Percentiles rank a stretch among this genome's conserved stretches.
phyloP scores from a whole-genome alignment of 2,113 vertebrate species.

The Sinocyclocheilus anophthalmus region DNA sequence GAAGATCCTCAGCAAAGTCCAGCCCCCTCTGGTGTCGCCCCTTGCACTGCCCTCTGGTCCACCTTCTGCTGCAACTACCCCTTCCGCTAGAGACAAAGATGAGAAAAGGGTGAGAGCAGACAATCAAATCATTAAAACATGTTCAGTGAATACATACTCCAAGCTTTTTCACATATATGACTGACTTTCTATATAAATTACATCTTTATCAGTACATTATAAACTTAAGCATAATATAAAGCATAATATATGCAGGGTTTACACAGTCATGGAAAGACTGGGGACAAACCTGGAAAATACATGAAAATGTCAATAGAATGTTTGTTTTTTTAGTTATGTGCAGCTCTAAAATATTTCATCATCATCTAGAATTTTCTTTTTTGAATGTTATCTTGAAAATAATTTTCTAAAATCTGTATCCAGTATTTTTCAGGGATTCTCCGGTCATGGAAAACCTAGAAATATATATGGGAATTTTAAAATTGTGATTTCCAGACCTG shows the following conservation, averaged over 20 bases:
- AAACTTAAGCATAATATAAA: neutral
- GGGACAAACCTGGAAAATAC: neutral
- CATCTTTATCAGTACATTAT: neutral
- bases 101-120: conserved; percentile 81
- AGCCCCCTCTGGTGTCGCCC: conserved; percentile 90
- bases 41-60: conserved; percentile 75
- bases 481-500: too few species aligned
- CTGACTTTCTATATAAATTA: neutral
- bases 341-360: neutral
- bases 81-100: conserved; percentile 80
- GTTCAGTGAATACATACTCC: neutral
- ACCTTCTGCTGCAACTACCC: conserved; percentile 65
- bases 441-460: too few species aligned
- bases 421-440: neutral
- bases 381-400: neutral
- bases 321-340: neutral
- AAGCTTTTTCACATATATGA: neutral
- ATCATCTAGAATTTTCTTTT: neutral
- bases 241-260: neutral
- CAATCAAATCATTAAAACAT: neutral
- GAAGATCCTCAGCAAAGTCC: conserved; percentile 98
- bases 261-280: neutral
- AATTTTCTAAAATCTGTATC: too few species aligned
- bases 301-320: neutral
- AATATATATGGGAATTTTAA: too few species aligned